Evolutionary conservation across 1,140 invertebrate genomes (phyloP).

Genomic region (Hesperophylax magnus): DNA sequence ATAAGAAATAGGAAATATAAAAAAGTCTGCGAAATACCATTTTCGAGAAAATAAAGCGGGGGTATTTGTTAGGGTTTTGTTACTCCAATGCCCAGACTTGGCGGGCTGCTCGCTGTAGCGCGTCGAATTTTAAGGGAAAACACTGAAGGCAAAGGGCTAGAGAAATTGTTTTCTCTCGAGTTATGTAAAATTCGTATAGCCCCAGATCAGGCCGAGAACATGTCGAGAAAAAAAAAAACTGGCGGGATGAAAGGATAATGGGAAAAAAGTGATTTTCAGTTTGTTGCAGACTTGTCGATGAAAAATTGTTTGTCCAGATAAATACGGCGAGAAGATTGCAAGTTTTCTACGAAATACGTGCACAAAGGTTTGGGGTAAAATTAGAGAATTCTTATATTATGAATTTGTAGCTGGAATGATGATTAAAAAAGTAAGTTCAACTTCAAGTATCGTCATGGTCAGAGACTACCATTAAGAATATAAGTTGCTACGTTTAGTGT

Average conservation of each 20-base stretch:
- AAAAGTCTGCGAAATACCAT: not conserved
- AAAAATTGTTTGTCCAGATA: slow-evolving; percentile 19
- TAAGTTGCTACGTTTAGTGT: too few relatives aligned
- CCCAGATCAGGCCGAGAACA: slow-evolving; percentile 20
- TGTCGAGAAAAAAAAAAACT: slow-evolving; percentile 1
- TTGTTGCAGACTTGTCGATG: not conserved
- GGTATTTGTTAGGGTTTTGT: not conserved
- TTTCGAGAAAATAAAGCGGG: not conserved
- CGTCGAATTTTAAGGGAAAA: slow-evolving; percentile 8
- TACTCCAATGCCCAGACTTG: not conserved
- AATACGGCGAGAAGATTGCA: not conserved
- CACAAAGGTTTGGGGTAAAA: too few relatives aligned
- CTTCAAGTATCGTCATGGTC: too few relatives aligned
- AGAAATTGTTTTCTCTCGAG: slow-evolving; percentile 31
- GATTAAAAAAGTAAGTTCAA: too few relatives aligned
- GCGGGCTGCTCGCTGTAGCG: too few relatives aligned
- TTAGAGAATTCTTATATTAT: too few relatives aligned
- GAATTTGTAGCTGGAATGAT: too few relatives aligned
- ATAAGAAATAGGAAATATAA: too few relatives aligned
- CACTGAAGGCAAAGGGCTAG: slow-evolving; percentile 18
- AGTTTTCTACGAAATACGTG: too few relatives aligned
- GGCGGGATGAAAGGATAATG: slow-evolving; percentile 11
- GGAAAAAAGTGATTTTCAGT: slow-evolving; percentile 24
- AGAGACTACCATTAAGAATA: too few relatives aligned
- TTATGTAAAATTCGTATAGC: slow-evolving; percentile 28